A percentile compares a stretch with the other conserved stretches of the same genome.
Conservation (phyloP, 2,888 invertebrate species). For the Eristalis tenax region DNA sequence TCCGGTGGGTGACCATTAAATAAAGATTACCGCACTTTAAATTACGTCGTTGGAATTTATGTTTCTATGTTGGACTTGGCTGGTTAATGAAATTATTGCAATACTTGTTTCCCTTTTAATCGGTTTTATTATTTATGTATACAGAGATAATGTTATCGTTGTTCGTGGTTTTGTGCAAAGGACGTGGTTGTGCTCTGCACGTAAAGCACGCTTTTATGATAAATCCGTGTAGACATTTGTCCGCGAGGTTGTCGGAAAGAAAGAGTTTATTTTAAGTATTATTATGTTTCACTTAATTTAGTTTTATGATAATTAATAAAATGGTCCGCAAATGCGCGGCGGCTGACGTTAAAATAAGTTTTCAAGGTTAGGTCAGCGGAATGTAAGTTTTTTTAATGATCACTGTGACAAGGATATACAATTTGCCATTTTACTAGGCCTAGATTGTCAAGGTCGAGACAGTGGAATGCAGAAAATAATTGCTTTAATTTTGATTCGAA, state of each 20-base stretch:
- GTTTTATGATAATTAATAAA: background rate
- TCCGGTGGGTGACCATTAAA: conserved; percentile 18
- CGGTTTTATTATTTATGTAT: background rate
- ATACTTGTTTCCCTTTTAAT: conserved; percentile 26
- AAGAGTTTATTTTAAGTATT: background rate
- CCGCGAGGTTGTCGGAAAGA: background rate
- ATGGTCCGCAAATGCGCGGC: background rate
- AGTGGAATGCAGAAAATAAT: too few species aligned
- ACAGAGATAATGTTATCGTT: background rate
- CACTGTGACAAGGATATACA: background rate
- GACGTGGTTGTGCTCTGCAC: background rate
- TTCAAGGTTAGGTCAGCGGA: too few species aligned
- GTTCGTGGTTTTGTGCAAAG: background rate
- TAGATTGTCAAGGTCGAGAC: too few species aligned
- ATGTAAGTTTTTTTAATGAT: background rate
- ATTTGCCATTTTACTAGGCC: too few species aligned
- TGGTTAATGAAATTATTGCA: conserved; percentile 23
- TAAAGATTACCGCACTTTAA: conserved; percentile 26
- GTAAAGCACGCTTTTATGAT: background rate
- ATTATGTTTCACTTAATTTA: background rate
- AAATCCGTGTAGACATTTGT: background rate
- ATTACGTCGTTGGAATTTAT: conserved; percentile 24
- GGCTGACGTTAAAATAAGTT: too few species aligned
- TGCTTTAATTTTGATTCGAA: too few species aligned
- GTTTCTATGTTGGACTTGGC: conserved; percentile 2